Base-by-base conservation (phyloP, 2,888 invertebrate genomes). In the Lochmaea capreae region DNA sequence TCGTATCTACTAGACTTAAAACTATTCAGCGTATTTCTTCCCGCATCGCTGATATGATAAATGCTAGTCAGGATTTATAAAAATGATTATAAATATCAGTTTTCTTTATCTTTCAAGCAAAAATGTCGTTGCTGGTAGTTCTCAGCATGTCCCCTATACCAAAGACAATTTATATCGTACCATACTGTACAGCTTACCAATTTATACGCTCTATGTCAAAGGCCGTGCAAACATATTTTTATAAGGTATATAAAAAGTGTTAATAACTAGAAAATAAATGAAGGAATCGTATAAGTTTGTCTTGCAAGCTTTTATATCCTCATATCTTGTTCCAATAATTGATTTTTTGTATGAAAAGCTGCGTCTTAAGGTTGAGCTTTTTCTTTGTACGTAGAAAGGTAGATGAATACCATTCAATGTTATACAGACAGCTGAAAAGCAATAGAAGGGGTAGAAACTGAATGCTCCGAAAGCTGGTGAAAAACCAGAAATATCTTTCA, bases 121-220 rank as follows among this genome's bases (percentile, higher is more conserved):
- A 81, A 81, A 79, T 79, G 81, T 78, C 78, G 65, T 80, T 77
- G 74, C 80, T 81, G 81, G 80, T 80, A 81, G 78, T 79, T 74
- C 82, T 58, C 82, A 80, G 81, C 82, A 70, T 77, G 81, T 72
- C 26, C 26, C 76, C 78, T 73, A 71, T 78, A 79, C 80, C 80
- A 77, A 78, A 79, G 78, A 68, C 74, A 79, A 75, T 80, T 79
- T 78, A 81, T 81, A 79, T 73, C 74, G 78, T 76, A 77, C 79
- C 77, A 79, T 81, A 81, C 77, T 77, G 81, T 80, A 81, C 79
- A 74, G 69, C 78, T 68, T 39, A 77, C 81, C 82, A 81, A 84
- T 83, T 84, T 84, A 84, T 83, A 79, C 76, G 61, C 46, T 65
- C 71, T 73, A 43, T 18, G 16, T 42, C 54, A 54, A 63, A 42